Evolutionary conservation across 2,888 invertebrate genomes (phyloP).

Genomic region (Caenorhabditis drosophilae): DNA sequence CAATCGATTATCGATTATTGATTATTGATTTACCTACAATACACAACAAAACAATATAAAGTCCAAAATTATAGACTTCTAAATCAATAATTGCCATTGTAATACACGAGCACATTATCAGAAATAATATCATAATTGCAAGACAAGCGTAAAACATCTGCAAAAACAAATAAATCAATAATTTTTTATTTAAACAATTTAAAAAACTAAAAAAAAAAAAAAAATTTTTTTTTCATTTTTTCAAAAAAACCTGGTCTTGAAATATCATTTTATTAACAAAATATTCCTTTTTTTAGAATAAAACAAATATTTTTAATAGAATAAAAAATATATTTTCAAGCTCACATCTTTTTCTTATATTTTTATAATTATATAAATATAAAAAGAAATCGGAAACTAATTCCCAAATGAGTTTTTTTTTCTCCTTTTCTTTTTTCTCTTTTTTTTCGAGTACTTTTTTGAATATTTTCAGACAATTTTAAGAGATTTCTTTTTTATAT

Average conservation of each 20-base stretch:
- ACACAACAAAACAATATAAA: constrained; percentile 67
- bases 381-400: too few species aligned
- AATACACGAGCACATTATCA: constrained; percentile 63
- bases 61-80: constrained; percentile 67
- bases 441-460: too few species aligned
- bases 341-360: neutral
- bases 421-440: too few species aligned
- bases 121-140: constrained; percentile 62
- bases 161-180: constrained; percentile 4
- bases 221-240: constrained; percentile 1
- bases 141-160: constrained; percentile 69
- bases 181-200: neutral
- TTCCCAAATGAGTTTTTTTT: too few species aligned
- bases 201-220: neutral
- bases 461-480: too few species aligned
- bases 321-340: neutral
- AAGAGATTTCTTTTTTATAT: too few species aligned
- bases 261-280: too few species aligned
- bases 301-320: too few species aligned
- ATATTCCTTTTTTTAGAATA: too few species aligned
- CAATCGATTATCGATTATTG: neutral
- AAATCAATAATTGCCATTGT: constrained; percentile 66
- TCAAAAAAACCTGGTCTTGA: too few species aligned
- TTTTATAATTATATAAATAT: neutral
- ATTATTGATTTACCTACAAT: constrained; percentile 60